These are phyloP conservation scores for Eugnorisma glareosa DNA, from an alignment of 2,888 invertebrate species.

Conservation along the genomic window DNA sequence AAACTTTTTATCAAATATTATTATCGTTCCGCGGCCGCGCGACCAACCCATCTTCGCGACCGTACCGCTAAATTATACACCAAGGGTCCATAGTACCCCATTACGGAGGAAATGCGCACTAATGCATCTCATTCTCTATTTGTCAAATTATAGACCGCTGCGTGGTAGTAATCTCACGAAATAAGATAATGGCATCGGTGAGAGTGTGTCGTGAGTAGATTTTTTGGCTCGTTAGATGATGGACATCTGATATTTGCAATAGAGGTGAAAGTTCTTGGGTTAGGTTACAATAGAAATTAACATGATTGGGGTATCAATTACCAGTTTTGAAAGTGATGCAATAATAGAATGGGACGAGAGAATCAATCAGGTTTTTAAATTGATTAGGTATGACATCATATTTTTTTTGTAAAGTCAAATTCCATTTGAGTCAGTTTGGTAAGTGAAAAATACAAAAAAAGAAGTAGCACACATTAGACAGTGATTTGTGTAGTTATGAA, in stretches of 20 bases:
- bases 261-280: constrained; percentile 75
- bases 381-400: not conserved
- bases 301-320: constrained; percentile 38
- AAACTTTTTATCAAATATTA: constrained; percentile 82
- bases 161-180: constrained; percentile 82
- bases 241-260: constrained; percentile 78
- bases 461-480: constrained; percentile 42
- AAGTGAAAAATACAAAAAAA: constrained; percentile 30
- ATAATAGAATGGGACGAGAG: not conserved
- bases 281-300: constrained; percentile 46
- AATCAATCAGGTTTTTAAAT: not conserved
- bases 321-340: not conserved
- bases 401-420: constrained; percentile 1
- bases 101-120: constrained; percentile 87
- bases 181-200: constrained; percentile 81
- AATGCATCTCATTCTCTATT: constrained; percentile 90
- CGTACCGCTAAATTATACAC: constrained; percentile 87
- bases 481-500: constrained; percentile 57
- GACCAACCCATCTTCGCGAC: constrained; percentile 83
- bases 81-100: constrained; percentile 81
- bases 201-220: constrained; percentile 80
- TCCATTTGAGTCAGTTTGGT: constrained; percentile 16
- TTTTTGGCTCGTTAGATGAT: constrained; percentile 75
- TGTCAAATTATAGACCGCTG: constrained; percentile 88
- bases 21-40: constrained; percentile 68